Evolutionary conservation across 2,888 invertebrate species (phyloP).

Genomic region (Xylota sylvarum): DNA sequence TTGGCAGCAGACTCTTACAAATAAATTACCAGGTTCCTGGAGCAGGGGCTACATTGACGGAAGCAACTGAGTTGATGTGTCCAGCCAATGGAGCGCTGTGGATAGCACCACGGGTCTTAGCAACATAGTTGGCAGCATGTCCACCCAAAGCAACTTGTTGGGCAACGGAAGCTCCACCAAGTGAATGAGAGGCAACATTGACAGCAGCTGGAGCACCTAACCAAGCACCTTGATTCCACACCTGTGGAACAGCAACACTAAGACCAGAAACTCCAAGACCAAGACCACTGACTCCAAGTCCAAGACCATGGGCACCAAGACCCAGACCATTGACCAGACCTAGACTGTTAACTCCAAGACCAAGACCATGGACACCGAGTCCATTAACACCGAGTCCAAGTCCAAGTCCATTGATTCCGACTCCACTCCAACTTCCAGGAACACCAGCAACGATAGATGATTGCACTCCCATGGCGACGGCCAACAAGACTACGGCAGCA

Average conservation of each 20-base stretch:
- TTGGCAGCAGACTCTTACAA: background rate
- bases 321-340: constrained; percentile 6
- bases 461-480: constrained; percentile 82
- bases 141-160: constrained; percentile 83
- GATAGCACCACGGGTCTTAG: constrained; percentile 82
- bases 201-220: constrained; percentile 55
- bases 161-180: constrained; percentile 77
- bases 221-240: constrained; percentile 68
- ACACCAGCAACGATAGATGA: constrained; percentile 79
- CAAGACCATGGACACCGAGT: constrained; percentile 68
- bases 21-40: constrained; percentile 80
- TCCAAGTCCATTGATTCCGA: constrained; percentile 54
- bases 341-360: constrained; percentile 2
- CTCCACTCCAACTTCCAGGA: constrained; percentile 78
- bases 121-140: constrained; percentile 82
- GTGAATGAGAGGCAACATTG: constrained; percentile 64
- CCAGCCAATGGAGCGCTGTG: constrained; percentile 82
- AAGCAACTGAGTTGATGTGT: constrained; percentile 81
- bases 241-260: constrained; percentile 51
- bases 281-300: constrained; percentile 40
- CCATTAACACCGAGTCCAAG: constrained; percentile 80
- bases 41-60: constrained; percentile 82
- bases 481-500: constrained; percentile 81
- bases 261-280: constrained; percentile 77
- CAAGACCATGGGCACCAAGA: constrained; percentile 24